A percentile compares a stretch with the other conserved stretches of the same genome.
These are phyloP conservation scores for Brachirus orientalis DNA, from an alignment of 2,113 vertebrate genomes.

Conservation along the genomic window DNA sequence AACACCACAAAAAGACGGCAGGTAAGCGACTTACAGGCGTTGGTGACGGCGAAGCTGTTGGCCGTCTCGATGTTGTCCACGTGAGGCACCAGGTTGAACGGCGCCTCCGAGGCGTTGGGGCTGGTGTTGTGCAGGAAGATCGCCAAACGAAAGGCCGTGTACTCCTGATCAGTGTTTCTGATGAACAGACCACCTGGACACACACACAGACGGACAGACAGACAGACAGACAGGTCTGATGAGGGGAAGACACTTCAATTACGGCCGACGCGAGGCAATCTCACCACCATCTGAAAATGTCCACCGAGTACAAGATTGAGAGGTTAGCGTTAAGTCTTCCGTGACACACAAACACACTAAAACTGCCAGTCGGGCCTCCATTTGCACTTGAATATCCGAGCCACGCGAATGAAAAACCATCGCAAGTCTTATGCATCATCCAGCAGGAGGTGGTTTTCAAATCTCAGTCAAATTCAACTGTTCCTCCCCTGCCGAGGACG, in stretches of 20 bases:
- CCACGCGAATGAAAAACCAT: constrained; percentile 1
- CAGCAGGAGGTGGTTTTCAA: not conserved
- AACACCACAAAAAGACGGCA: not conserved
- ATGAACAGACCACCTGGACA: constrained; percentile 95
- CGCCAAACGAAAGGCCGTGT: constrained; percentile 97
- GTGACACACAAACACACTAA: not conserved
- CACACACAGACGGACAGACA: no score
- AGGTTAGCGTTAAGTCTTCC: no score
- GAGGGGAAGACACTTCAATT: not conserved
- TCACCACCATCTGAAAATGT: not conserved
- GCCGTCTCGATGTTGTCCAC: constrained; percentile 99
- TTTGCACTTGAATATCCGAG: not conserved
- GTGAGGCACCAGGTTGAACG: constrained; percentile 99
- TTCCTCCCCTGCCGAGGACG: not conserved
- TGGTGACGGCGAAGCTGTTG: constrained; percentile 99
- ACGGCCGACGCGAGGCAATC: not conserved
- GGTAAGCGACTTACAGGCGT: constrained; percentile 92
- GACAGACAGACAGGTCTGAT: constrained; percentile 1
- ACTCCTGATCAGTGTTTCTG: constrained; percentile 99
- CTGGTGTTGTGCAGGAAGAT: constrained; percentile 99
- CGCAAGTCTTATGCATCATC: not conserved
- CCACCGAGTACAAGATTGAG: not conserved
- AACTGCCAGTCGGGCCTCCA: no score
- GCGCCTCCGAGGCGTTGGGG: constrained; percentile 96
- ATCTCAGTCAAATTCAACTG: constrained; percentile 10